Evolutionary conservation across 1,140 invertebrate species (phyloP).

Genomic region (Bombus polaris): DNA sequence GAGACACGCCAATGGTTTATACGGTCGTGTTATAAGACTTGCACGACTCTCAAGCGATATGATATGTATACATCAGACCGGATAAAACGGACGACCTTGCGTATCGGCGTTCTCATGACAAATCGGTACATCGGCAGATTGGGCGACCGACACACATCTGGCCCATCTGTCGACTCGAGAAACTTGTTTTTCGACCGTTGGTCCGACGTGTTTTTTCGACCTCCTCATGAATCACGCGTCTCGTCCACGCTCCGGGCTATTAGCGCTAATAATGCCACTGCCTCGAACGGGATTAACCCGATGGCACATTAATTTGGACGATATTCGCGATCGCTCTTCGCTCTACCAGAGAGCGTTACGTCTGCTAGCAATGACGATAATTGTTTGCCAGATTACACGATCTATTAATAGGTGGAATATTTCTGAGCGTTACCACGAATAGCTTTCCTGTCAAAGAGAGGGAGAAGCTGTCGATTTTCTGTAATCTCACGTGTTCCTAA

Average conservation of each 20-base stretch:
- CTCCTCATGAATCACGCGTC: conserved; percentile 16
- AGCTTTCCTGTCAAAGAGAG: too few species aligned
- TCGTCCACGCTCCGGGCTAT: conserved; percentile 12
- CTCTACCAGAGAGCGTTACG: background rate
- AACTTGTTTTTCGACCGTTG: conserved; percentile 44
- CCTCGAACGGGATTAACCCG: background rate
- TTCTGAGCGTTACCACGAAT: background rate
- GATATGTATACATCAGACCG: background rate
- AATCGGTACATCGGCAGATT: conserved; percentile 23
- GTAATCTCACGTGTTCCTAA: background rate
- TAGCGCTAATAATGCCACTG: conserved; percentile 13
- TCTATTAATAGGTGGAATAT: conserved; percentile 18
- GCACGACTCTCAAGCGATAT: background rate
- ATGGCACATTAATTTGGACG: background rate
- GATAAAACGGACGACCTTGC: conserved; percentile 13
- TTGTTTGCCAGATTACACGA: conserved; percentile 21
- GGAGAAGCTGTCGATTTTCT: background rate
- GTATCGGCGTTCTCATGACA: background rate
- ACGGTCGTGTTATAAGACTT: background rate
- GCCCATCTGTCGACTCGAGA: conserved; percentile 23
- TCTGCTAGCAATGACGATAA: background rate
- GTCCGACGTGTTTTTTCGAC: conserved; percentile 15
- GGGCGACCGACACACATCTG: background rate
- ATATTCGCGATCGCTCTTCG: background rate
- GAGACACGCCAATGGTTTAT: background rate